phyloP scores from a whole-genome alignment of 2,888 invertebrate genomes.

The Hyalella azteca region DNA sequence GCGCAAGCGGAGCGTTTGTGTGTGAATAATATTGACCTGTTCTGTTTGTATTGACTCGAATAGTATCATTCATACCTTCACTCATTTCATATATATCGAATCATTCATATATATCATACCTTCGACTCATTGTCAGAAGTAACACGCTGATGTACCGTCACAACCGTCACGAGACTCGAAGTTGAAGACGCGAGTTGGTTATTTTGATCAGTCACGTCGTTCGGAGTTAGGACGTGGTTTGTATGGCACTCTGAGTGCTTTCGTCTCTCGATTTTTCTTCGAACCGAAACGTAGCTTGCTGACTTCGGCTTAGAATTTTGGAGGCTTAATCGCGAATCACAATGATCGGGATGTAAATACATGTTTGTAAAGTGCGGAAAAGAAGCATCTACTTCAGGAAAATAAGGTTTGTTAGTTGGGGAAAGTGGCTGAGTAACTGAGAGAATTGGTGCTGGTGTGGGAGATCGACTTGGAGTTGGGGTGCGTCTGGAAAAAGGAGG shows the following conservation, averaged over 20 bases:
- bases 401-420: conserved; percentile 10
- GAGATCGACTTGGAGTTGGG: not conserved
- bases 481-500: not conserved
- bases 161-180: not conserved
- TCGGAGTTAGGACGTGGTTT: not conserved
- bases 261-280: conserved; percentile 7
- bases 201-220: not conserved
- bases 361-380: not conserved
- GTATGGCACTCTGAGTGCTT: not conserved
- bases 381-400: not conserved
- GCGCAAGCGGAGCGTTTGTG: no score
- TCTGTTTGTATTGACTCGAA: no score
- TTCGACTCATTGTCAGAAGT: not conserved
- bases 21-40: no score
- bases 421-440: not conserved
- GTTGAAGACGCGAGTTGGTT: not conserved
- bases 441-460: not conserved
- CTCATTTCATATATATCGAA: no score
- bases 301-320: not conserved
- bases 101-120: no score
- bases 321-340: not conserved
- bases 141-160: not conserved
- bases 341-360: not conserved
- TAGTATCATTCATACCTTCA: no score
- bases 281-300: not conserved